Percentiles rank a stretch among this genome's conserved stretches.
These are phyloP conservation scores for Rhamphomyia laevipes DNA, from an alignment of 2,888 invertebrate species.

Conservation along the genomic window DNA sequence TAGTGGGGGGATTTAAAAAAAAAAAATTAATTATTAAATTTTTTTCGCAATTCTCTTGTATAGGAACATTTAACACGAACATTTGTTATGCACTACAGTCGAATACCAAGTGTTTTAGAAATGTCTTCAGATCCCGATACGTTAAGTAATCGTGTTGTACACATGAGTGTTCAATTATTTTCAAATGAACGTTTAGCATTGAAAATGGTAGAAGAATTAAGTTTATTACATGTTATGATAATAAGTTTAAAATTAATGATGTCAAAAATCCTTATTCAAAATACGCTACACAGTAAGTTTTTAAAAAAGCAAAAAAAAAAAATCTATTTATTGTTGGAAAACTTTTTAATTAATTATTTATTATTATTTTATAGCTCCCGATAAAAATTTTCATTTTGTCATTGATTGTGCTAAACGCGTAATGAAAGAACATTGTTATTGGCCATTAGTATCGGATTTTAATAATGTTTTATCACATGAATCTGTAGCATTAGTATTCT, in stretches of 20 bases:
- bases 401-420: constrained; percentile 85
- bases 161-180: constrained; percentile 94
- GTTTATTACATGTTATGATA: constrained; percentile 87
- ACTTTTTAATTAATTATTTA: neutral
- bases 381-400: constrained; percentile 74
- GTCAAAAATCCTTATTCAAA: constrained; percentile 78
- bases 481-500: constrained; percentile 80
- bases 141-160: constrained; percentile 89
- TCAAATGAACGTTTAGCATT: constrained; percentile 85
- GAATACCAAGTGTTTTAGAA: constrained; percentile 85
- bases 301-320: neutral
- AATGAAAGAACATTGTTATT: constrained; percentile 97
- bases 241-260: constrained; percentile 86
- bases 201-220: constrained; percentile 81
- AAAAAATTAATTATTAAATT: constrained; percentile 16
- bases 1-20: neutral
- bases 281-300: constrained; percentile 64
- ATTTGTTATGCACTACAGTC: constrained; percentile 92
- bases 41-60: too few species aligned
- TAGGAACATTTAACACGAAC: constrained; percentile 85
- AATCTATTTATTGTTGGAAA: neutral
- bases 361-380: constrained; percentile 44
- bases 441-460: constrained; percentile 94
- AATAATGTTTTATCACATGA: constrained; percentile 91
- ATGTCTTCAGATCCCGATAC: constrained; percentile 78